phyloP scores from a whole-genome alignment of 2,888 invertebrate species.

The Andricus curvator region DNA sequence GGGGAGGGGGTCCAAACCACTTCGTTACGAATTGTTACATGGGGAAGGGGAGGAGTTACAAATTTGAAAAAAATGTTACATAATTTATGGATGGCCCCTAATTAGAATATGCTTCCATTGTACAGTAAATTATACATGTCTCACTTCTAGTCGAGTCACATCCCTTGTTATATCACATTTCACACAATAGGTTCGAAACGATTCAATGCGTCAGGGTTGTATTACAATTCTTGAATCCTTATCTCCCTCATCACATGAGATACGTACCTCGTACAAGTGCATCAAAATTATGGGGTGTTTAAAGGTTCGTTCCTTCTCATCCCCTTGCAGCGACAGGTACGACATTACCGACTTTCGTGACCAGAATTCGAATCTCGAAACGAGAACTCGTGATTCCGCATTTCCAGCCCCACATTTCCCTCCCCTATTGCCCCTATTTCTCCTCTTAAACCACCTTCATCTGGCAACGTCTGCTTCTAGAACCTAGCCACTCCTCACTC shows the following conservation, averaged over 20 bases:
- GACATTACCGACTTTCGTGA: constrained; percentile 27
- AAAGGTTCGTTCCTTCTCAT: not conserved
- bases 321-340: not conserved
- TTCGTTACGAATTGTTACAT: too few relatives aligned
- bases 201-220: not conserved
- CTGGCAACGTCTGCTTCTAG: constrained; percentile 6
- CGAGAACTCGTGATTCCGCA: constrained; percentile 30
- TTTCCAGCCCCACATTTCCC: not conserved
- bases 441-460: not conserved
- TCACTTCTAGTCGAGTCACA: constrained; percentile 7
- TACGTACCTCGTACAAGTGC: constrained; percentile 11
- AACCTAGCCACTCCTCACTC: not conserved
- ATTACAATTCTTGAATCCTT: constrained; percentile 9
- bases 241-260: not conserved
- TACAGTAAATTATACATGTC: not conserved
- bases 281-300: constrained; percentile 33
- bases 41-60: too few relatives aligned
- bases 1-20: too few relatives aligned
- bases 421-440: not conserved
- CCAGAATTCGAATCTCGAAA: constrained; percentile 10
- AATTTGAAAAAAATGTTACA: too few relatives aligned
- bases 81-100: not conserved
- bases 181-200: constrained; percentile 18
- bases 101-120: not conserved
- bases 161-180: constrained; percentile 32